Evolutionary conservation across 2,113 vertebrate species (phyloP), one percentile per base, ranked within the genome.

Genomic region (Hippolais icterina): DNA sequence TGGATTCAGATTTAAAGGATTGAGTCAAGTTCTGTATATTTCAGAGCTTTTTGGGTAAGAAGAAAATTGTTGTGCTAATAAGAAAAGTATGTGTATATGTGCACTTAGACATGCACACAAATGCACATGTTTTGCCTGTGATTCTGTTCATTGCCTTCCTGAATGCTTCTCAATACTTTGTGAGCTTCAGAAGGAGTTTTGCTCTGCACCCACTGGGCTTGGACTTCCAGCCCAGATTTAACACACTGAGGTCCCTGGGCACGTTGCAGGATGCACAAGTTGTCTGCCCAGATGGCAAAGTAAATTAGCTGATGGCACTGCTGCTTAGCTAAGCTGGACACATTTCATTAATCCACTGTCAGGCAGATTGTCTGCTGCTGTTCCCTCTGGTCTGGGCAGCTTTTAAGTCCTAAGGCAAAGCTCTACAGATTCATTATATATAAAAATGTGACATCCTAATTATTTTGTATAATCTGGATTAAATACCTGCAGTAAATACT

Each of bases 281-380:
- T 81, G 59, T 52, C 39, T 78, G 5, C 80, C 54, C 68, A 89
- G 79, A 77, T 83, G 90, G 79, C 24, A 14, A 83, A 89, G 10
- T 65, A 50, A 95, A 83, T 90, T 65, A 83, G 56, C 79, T 89
- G 89, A 13, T 87, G 1, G 24, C 5, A 3, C 63, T 92, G 79
- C 56, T 94, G 33, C 66, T 93, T 57, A 83, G 75, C 63, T 88
- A 12, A 90, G 11, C 37, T 74, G 63, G 79, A 70, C 83, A 83
- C 70, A 53, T 49, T 5, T 3, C 21, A 24, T 88, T 83, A 92
- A 92, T 92, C 54, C 85, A 42, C 59, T 70, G 71, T 74, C 81
- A 80, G 88, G 70, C 68, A 88, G 75, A 88, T 46, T 90, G 71
- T 61, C 63, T 92, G 86, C 71, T 90, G 83, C 66, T 74, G 22